Evolutionary conservation across 2,797 vertebrate genomes (phyloP).

Genomic region (Sebastes minor): DNA sequence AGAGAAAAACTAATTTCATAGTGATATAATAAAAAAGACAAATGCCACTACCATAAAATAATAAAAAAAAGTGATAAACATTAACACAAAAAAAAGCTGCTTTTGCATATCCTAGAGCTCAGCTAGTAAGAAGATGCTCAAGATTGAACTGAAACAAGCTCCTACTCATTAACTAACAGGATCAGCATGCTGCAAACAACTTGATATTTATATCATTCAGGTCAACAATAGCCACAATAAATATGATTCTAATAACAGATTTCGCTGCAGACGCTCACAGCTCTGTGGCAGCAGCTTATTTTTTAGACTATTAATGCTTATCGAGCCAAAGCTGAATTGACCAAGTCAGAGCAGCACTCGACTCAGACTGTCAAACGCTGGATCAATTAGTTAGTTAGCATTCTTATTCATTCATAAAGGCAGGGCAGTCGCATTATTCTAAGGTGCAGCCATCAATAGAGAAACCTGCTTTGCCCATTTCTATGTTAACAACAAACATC

Average conservation of each 20-base stretch:
- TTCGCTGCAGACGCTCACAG: neutral
- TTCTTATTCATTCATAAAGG: neutral
- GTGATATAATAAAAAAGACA: neutral
- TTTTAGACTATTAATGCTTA: neutral
- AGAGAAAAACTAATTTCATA: neutral
- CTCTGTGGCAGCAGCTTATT: neutral
- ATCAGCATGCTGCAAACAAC: neutral
- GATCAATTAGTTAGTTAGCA: neutral
- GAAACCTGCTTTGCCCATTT: neutral
- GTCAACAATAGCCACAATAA: neutral
- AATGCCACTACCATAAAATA: neutral
- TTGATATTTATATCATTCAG: neutral
- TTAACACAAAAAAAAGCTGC: neutral
- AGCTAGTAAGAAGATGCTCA: neutral
- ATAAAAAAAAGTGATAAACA: neutral
- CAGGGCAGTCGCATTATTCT: neutral
- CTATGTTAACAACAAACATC: neutral
- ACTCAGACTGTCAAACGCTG: neutral
- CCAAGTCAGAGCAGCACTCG: neutral
- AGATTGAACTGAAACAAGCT: neutral
- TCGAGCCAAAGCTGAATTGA: neutral
- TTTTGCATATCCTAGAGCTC: neutral
- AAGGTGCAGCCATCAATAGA: neutral
- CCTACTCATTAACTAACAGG: neutral
- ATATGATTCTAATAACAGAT: neutral